phyloP scores from a whole-genome alignment of 2,113 vertebrate genomes.

The Vidua chalybeata region DNA sequence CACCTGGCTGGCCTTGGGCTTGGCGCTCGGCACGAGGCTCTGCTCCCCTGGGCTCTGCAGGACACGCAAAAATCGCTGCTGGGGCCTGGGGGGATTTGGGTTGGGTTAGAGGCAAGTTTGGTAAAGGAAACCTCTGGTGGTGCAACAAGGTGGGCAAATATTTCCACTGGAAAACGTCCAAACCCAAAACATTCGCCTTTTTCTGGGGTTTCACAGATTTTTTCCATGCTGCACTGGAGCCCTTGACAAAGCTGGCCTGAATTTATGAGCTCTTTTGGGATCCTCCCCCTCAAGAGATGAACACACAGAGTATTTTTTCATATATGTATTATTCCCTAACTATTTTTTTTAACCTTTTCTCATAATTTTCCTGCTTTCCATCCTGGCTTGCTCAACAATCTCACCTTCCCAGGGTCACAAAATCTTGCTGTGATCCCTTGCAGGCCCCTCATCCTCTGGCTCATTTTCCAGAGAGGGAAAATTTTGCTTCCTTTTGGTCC shows the following conservation, averaged over 20 bases:
- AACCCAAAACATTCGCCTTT: neutral
- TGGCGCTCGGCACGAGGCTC: accelerated
- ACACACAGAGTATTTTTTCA: accelerated
- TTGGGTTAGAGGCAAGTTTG: neutral
- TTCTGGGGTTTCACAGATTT: neutral
- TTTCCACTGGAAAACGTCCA: neutral
- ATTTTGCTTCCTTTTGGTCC: accelerated
- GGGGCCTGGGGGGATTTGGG: neutral
- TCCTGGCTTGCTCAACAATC: neutral
- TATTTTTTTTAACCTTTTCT: neutral
- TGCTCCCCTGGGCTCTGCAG: neutral
- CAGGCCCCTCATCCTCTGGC: neutral
- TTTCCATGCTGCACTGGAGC: accelerated
- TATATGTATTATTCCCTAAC: accelerated
- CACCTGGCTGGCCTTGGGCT: neutral
- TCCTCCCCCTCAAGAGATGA: neutral
- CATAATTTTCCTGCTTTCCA: neutral
- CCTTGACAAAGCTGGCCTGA: neutral
- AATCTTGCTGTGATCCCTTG: accelerated
- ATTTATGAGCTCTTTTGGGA: neutral
- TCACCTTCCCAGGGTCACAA: neutral
- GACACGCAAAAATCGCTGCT: accelerated
- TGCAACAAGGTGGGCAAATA: neutral
- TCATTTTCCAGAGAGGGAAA: neutral
- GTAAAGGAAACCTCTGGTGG: neutral